Base-by-base conservation (phyloP, 2,888 invertebrate species). In the Leptinotarsa tumamoca region DNA sequence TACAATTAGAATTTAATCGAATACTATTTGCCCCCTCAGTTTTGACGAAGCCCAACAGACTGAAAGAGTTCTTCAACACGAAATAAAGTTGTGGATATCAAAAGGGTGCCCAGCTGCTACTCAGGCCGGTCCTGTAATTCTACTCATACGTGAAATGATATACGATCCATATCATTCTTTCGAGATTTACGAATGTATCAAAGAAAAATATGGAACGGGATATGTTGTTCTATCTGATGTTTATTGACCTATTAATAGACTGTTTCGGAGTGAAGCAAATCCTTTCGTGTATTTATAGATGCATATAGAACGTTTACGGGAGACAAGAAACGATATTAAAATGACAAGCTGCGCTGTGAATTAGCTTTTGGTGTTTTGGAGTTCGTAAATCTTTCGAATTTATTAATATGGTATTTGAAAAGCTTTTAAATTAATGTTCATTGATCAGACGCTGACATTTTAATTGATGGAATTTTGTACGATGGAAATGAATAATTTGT, bases 321-420 rank as follows among this genome's bases (percentile, higher is more conserved):
- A 43, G 15, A 27, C 63, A 43, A 63, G 63, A 63, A 63, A 63
- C 17, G 4, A 69, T 72, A 75, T 75, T 71, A 71, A 71, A 72
- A 63, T 69, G 63, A 73, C 27, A 68, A 27, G 50, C 51, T 68
- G 56, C 66, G 71, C 67, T 67, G 54, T 72, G 69, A 74, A 77
- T 74, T 74, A 77, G 72, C 74, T 51, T 68, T 67, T 68, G 68
- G 66, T 73, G 67, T 77, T 74, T 77, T 71, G 66, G 67, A 75
- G 70, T 75, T 70, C 71, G 56, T 77, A 77, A 77, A 77, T 77
- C 73, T 68, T 71, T 51, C 61, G 52, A 74, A 73, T 77, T 72
- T 77, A 77, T 77, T 75, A 71, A 73, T 72, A 75, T 71, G n/a
- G 68, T 54, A 71, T 75, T 75, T 72, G 13, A 75, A 75, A 71